Conservation (phyloP, 1,140 invertebrate species). For the Pinna nobilis region DNA sequence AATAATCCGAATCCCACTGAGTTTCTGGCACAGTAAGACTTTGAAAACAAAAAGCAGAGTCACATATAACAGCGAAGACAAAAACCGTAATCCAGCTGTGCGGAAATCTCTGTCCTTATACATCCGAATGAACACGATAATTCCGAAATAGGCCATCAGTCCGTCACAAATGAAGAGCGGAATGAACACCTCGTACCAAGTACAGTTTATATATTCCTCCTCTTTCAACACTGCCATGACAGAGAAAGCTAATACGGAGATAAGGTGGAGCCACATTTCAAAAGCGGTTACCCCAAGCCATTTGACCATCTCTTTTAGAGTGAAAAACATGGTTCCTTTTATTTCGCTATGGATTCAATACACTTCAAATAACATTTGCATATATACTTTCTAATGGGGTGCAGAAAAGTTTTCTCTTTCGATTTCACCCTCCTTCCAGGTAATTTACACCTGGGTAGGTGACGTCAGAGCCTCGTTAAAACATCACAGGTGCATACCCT, state of each 20-base stretch:
- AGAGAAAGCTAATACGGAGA: constrained; percentile 89
- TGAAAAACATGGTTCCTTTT: constrained; percentile 93
- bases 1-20: constrained; percentile 85
- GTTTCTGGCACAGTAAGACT: constrained; percentile 91
- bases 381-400: too few species aligned
- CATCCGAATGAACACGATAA: constrained; percentile 95
- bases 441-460: too few species aligned
- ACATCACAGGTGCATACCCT: too few species aligned
- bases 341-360: too few species aligned
- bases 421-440: too few species aligned
- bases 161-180: constrained; percentile 94
- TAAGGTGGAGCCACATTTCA: constrained; percentile 92
- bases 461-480: too few species aligned
- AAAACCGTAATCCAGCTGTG: constrained; percentile 83
- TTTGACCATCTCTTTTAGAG: constrained; percentile 89
- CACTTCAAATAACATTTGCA: too few species aligned
- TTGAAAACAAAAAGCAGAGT: constrained; percentile 93
- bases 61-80: constrained; percentile 90
- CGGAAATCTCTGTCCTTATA: constrained; percentile 80
- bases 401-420: too few species aligned
- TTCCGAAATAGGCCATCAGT: constrained; percentile 94
- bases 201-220: constrained; percentile 65
- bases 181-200: constrained; percentile 88
- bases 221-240: constrained; percentile 84
- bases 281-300: constrained; percentile 95